These are phyloP conservation scores for Taenaris catops DNA, from an alignment of 2,888 invertebrate species.

Conservation along the genomic window DNA sequence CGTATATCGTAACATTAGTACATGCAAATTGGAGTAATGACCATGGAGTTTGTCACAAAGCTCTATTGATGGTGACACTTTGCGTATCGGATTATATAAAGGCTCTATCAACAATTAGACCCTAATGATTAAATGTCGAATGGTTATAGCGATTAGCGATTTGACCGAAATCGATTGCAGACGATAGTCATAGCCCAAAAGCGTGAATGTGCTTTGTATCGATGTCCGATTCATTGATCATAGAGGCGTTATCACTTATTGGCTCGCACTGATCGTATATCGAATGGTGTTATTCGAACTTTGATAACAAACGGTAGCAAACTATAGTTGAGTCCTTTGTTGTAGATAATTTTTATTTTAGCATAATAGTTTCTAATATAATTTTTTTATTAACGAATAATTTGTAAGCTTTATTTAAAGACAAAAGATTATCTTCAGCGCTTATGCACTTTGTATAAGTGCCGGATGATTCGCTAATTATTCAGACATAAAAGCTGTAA, in stretches of 20 bases:
- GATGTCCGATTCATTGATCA: not conserved
- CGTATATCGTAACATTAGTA: constrained; percentile 31
- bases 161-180: not conserved
- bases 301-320: no score
- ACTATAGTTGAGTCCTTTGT: no score
- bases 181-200: not conserved
- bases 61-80: constrained; percentile 20
- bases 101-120: constrained; percentile 9
- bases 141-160: constrained; percentile 8
- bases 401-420: no score
- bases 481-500: no score
- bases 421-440: no score
- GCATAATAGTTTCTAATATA: no score
- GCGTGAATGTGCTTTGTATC: constrained; percentile 1
- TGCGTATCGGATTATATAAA: constrained; percentile 12
- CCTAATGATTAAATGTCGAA: constrained; percentile 7
- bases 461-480: no score
- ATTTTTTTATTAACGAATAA: no score
- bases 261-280: not conserved
- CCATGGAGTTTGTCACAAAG: constrained; percentile 23
- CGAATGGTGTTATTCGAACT: no score
- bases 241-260: not conserved
- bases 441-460: no score
- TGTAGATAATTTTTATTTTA: no score
- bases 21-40: constrained; percentile 37